Conservation (phyloP, 2,888 invertebrate species). For the Drosophila siamana region DNA sequence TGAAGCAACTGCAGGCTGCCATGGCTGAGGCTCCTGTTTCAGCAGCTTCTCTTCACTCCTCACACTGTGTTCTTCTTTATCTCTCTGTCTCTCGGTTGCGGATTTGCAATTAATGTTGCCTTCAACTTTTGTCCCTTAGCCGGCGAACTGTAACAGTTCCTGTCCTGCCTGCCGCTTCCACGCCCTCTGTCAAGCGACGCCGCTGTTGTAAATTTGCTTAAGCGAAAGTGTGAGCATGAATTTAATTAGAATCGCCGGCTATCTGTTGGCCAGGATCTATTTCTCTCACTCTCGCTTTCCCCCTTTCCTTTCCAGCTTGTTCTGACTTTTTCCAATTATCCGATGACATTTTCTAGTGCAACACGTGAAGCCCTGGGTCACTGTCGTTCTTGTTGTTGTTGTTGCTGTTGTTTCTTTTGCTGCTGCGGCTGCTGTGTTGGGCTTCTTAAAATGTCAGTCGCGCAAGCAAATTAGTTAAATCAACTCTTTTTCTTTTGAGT, state of each 20-base stretch:
- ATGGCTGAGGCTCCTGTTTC: slow-evolving; percentile 44
- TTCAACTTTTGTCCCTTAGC: slow-evolving; percentile 74
- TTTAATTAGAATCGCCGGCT: slow-evolving; percentile 76
- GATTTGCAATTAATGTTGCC: slow-evolving; percentile 82
- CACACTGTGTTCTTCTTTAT: slow-evolving; percentile 1
- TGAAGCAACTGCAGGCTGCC: slow-evolving; percentile 55
- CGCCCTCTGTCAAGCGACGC: slow-evolving; percentile 17
- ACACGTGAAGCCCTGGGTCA: slow-evolving; percentile 49
- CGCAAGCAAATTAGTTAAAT: slow-evolving; percentile 66
- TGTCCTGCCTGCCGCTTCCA: slow-evolving; percentile 18
- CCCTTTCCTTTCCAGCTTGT: neutral
- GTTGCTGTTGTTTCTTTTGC: slow-evolving; percentile 8
- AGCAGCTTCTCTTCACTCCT: slow-evolving; percentile 12
- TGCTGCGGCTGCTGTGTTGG: slow-evolving; percentile 7
- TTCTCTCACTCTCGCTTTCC: slow-evolving; percentile 7
- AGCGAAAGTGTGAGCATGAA: slow-evolving; percentile 77
- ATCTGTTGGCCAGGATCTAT: slow-evolving; percentile 60
- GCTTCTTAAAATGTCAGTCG: slow-evolving; percentile 36
- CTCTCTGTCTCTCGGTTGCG: slow-evolving; percentile 41
- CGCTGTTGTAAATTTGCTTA: slow-evolving; percentile 74
- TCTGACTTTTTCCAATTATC: slow-evolving; percentile 49
- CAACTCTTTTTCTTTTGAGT: slow-evolving; percentile 46
- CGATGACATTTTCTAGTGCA: slow-evolving; percentile 52
- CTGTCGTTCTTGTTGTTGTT: neutral
- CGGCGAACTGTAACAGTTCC: slow-evolving; percentile 36